Conservation (phyloP, 1,140 invertebrate species). For the Ditylenchus dipsaci region DNA sequence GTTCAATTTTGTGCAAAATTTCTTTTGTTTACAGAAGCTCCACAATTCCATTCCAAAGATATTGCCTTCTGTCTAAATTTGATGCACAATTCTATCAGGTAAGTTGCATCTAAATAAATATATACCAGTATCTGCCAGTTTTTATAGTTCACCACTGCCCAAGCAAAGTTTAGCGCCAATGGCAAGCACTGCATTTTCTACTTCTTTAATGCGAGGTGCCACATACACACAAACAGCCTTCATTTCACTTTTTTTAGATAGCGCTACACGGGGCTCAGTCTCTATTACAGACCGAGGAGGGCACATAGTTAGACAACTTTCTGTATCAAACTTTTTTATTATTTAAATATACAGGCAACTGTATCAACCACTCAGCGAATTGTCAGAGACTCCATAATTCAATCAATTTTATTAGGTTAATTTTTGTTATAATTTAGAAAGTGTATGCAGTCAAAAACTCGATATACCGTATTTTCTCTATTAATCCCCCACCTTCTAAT, state of each 20-base stretch:
- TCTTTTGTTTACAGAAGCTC: constrained; percentile 68
- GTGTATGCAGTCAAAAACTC: constrained; percentile 10
- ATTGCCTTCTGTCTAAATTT: constrained; percentile 83
- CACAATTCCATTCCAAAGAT: constrained; percentile 78
- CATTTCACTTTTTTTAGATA: constrained; percentile 19
- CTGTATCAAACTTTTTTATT: no score
- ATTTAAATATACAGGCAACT: constrained; percentile 49
- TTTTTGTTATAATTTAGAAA: not conserved
- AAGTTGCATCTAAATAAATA: no score
- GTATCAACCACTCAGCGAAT: constrained; percentile 53
- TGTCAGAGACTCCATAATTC: constrained; percentile 53
- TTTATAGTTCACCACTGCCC: constrained; percentile 62
- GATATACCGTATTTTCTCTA: no score
- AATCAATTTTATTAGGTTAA: constrained; percentile 50
- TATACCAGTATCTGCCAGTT: no score
- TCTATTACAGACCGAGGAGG: constrained; percentile 54
- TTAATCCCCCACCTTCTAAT: no score
- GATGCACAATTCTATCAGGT: constrained; percentile 76
- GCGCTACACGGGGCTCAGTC: constrained; percentile 55
- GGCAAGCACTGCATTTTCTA: constrained; percentile 45
- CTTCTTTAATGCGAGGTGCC: constrained; percentile 43
- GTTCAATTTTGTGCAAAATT: not conserved
- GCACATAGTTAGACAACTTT: no score
- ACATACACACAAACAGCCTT: no score
- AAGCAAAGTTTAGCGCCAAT: constrained; percentile 52